Base-by-base conservation (phyloP, 2,113 vertebrate species). In the Ovibos moschatus region DNA sequence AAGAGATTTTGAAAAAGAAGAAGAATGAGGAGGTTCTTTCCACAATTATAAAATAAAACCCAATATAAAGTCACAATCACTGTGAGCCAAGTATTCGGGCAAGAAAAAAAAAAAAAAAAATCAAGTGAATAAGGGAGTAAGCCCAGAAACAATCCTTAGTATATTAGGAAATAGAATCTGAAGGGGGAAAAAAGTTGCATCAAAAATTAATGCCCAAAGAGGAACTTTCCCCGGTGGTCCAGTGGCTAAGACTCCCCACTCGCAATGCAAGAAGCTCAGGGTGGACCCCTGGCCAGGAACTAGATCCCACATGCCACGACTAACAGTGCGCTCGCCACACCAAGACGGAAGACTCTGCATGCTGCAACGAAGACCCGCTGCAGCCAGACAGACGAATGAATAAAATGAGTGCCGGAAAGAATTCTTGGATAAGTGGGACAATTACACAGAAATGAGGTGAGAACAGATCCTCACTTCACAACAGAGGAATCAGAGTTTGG, bases 31-130 rank as follows among this genome's bases (percentile, higher is more conserved):
- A 94, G 51, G 74, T n/a, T 67, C 28, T 92, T 71, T 71, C n/a
- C 55, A 91, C 57, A 60, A 47, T 82, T 81, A 67, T 40, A 62
- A 51, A 96, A 83, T 51, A 89, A 86, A 96, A 64, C 36, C 79
- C 3, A 62, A n/a, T 47, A 57, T 36, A 92, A 88, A 97, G 62
- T 64, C 40, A 12, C 11, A 40, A 55, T 64, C 62, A 83, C 27
- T 47, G n/a, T 43, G 55, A 47, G 55, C 27, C 1, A 9, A 64
- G 14, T 21, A 47, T 23, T n/a, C 9, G 6, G 57, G 51, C 23
- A 64, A 11, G 47, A 28, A 84, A 93, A 93, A 91, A 76, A n/a
- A 28, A 40, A 40, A 81, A 28, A 81, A 30, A 36, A 87, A 55
- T 40, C 53, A 87, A 78, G 36, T 28, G 15, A 94, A 84, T 14